Percentiles rank a stretch among this genome's conserved stretches.
phyloP scores from a whole-genome alignment of 2,888 invertebrate species.

The Lasiommata megera region DNA sequence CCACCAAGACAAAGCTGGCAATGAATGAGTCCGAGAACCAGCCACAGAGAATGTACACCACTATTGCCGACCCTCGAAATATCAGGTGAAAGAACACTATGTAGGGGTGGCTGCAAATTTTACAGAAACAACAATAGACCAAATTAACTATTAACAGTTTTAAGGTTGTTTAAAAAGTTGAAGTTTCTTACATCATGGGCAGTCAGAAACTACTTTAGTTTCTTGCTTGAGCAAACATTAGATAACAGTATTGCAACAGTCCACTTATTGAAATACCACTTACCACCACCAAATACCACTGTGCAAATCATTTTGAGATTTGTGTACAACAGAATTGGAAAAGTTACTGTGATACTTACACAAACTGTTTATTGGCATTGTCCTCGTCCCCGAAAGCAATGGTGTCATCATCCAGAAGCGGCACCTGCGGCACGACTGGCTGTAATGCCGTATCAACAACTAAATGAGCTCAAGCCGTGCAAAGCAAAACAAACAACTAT shows the following conservation, averaged over 20 bases:
- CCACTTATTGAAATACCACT: too few relatives aligned
- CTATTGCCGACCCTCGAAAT: constrained; percentile 91
- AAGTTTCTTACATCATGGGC: too few relatives aligned
- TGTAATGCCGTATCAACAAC: constrained; percentile 66
- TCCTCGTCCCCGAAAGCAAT: constrained; percentile 94
- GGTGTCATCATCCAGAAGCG: constrained; percentile 92
- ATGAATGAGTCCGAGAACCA: constrained; percentile 96
- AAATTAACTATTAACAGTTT: too few relatives aligned
- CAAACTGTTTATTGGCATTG: constrained; percentile 73
- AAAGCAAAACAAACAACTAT: constrained; percentile 47
- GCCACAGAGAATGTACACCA: constrained; percentile 94
- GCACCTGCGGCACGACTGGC: constrained; percentile 86
- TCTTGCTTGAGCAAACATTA: too few relatives aligned
- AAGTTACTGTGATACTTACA: too few relatives aligned
- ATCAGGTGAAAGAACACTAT: constrained; percentile 95
- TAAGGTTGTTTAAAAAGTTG: too few relatives aligned
- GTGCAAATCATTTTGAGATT: too few relatives aligned
- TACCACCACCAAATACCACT: too few relatives aligned
- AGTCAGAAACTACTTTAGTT: too few relatives aligned
- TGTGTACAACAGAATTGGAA: too few relatives aligned
- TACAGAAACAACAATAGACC: too few relatives aligned
- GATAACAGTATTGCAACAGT: too few relatives aligned
- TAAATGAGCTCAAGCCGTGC: constrained; percentile 76
- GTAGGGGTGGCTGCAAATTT: constrained; percentile 92
- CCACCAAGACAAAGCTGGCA: constrained; percentile 95